Conservation (phyloP, 2,888 invertebrate genomes). For the Idaea straminata region DNA sequence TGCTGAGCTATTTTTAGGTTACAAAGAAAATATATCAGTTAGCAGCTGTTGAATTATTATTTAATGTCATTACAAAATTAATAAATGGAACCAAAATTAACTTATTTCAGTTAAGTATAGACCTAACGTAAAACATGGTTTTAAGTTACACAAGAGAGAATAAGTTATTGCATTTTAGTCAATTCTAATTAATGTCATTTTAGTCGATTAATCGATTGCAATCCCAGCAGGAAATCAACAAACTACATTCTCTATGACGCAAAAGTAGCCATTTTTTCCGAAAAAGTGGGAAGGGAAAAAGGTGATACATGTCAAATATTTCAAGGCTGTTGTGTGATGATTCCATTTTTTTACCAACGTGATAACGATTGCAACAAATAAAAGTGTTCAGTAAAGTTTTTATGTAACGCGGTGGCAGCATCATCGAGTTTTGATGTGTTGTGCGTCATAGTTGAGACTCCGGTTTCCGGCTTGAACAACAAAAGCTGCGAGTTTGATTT, state of each 20-base stretch:
- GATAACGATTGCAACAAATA: slow-evolving; percentile 70
- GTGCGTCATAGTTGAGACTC: slow-evolving; percentile 31
- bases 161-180: no score
- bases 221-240: slow-evolving; percentile 23
- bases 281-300: slow-evolving; percentile 69
- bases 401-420: slow-evolving; percentile 27
- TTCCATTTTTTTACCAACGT: slow-evolving; percentile 74
- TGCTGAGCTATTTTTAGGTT: no score
- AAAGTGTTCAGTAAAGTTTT: slow-evolving; percentile 35
- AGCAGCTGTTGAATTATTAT: no score
- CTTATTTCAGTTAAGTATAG: no score
- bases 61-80: no score
- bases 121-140: no score
- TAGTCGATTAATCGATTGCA: slow-evolving; percentile 29
- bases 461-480: slow-evolving; percentile 36
- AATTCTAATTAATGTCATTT: slow-evolving; percentile 3
- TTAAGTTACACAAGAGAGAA: no score
- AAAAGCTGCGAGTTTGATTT: slow-evolving; percentile 40
- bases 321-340: slow-evolving; percentile 77
- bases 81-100: no score
- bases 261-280: slow-evolving; percentile 53
- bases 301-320: slow-evolving; percentile 77
- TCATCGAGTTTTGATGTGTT: slow-evolving; percentile 41
- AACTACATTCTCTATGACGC: slow-evolving; percentile 41
- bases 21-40: no score